These are phyloP conservation scores for Ailuropoda melanoleuca DNA, from an alignment of 2,113 vertebrate genomes.

Conservation along the genomic window DNA sequence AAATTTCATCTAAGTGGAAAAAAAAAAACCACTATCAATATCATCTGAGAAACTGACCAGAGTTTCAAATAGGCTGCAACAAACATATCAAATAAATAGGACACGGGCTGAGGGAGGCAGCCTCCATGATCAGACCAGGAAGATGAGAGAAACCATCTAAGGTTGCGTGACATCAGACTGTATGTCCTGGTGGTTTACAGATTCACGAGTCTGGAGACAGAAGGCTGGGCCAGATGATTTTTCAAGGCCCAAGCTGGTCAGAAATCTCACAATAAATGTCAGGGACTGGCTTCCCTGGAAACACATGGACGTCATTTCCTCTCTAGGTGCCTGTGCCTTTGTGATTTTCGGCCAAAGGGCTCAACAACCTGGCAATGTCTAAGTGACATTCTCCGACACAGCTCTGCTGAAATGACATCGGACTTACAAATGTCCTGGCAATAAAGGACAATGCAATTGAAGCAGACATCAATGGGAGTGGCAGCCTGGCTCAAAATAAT, in stretches of 20 bases:
- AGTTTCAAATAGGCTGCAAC: slow-evolving; percentile 42
- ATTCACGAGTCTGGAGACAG: background rate
- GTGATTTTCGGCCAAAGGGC: slow-evolving; percentile 68
- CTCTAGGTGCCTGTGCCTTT: slow-evolving; percentile 51
- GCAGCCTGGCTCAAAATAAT: background rate
- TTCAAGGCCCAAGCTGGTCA: background rate
- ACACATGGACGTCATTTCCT: slow-evolving; percentile 71
- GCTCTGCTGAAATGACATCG: slow-evolving; percentile 28
- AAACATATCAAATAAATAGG: slow-evolving; percentile 20
- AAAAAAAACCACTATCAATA: slow-evolving; percentile 50
- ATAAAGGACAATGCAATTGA: slow-evolving; percentile 15
- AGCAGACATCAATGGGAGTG: background rate
- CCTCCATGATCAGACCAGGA: background rate
- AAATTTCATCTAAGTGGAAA: slow-evolving; percentile 78
- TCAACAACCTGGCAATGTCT: slow-evolving; percentile 79
- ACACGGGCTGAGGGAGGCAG: background rate
- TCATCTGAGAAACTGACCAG: slow-evolving; percentile 57
- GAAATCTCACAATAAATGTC: slow-evolving; percentile 26
- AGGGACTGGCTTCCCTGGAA: slow-evolving; percentile 65
- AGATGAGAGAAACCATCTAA: slow-evolving; percentile 2
- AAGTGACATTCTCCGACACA: slow-evolving; percentile 75
- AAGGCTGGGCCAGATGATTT: background rate
- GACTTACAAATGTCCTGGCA: slow-evolving; percentile 61
- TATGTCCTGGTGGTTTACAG: background rate
- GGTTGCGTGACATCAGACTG: background rate